Conservation (phyloP, 2,113 vertebrate genomes). For the Ammodytes dubius region DNA sequence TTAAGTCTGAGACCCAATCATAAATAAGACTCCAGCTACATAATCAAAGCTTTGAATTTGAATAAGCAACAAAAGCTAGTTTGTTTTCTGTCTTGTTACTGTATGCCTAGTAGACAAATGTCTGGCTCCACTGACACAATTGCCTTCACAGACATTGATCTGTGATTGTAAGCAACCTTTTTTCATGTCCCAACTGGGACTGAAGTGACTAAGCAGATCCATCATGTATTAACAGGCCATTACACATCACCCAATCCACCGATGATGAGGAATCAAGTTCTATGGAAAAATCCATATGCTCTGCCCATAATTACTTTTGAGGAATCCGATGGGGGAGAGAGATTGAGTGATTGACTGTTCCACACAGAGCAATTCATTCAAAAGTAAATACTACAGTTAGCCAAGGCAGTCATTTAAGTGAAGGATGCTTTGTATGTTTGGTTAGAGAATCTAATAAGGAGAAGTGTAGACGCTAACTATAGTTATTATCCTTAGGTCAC, state of each 20-base stretch:
- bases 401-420: constrained; percentile 33
- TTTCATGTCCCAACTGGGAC: constrained; percentile 69
- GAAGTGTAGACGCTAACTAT: constrained; percentile 3
- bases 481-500: constrained; percentile 57
- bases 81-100: constrained; percentile 38
- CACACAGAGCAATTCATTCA: constrained; percentile 41
- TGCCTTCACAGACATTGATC: constrained; percentile 70
- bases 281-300: constrained; percentile 78
- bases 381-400: constrained; percentile 37
- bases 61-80: constrained; percentile 12
- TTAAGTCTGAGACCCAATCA: constrained; percentile 16
- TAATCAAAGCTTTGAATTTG: constrained; percentile 42
- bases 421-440: constrained; percentile 37
- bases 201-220: constrained; percentile 70
- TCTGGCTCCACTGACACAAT: constrained; percentile 46
- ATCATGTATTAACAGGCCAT: constrained; percentile 75
- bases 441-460: constrained; percentile 53
- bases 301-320: constrained; percentile 76
- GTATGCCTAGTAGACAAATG: constrained; percentile 41
- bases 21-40: constrained; percentile 18
- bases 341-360: constrained; percentile 64
- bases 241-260: constrained; percentile 71
- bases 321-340: constrained; percentile 51
- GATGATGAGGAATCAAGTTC: constrained; percentile 75
- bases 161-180: constrained; percentile 72